Percentiles rank a stretch among this genome's conserved stretches.
These are phyloP conservation scores for Charaxes varanes DNA, from an alignment of 1,140 invertebrate species.

Conservation along the genomic window DNA sequence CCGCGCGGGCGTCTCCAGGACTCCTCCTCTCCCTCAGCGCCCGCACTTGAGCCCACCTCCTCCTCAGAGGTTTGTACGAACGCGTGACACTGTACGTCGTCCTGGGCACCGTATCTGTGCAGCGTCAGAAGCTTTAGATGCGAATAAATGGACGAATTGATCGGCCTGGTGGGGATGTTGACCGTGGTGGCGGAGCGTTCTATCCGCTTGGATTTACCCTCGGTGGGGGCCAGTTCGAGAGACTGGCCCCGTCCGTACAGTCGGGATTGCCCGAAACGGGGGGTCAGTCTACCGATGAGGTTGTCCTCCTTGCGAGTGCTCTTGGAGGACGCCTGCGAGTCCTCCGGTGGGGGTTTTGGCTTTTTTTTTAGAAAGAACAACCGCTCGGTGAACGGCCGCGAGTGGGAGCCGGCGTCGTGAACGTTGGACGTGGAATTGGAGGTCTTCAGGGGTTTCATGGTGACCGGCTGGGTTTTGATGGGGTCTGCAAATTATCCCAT, in stretches of 20 bases:
- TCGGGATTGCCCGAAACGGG: slow-evolving; percentile 61
- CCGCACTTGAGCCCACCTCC: slow-evolving; percentile 14
- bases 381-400: slow-evolving; percentile 54
- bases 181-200: slow-evolving; percentile 61
- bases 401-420: slow-evolving; percentile 46
- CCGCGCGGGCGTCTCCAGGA: slow-evolving; percentile 24
- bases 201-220: slow-evolving; percentile 38
- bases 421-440: slow-evolving; percentile 61
- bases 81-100: slow-evolving; percentile 43
- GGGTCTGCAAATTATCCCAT: too few species aligned
- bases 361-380: slow-evolving; percentile 68
- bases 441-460: slow-evolving; percentile 48
- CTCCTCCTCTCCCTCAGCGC: slow-evolving; percentile 11
- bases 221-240: slow-evolving; percentile 43
- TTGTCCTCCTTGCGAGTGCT: slow-evolving; percentile 54
- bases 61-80: slow-evolving; percentile 27
- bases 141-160: slow-evolving; percentile 58
- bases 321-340: slow-evolving; percentile 23
- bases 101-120: slow-evolving; percentile 56
- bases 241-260: slow-evolving; percentile 54
- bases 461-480: slow-evolving; percentile 46
- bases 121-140: slow-evolving; percentile 57
- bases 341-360: slow-evolving; percentile 51
- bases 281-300: slow-evolving; percentile 55
- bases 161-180: slow-evolving; percentile 49